These are phyloP conservation scores for Lasioglossum vierecki DNA, from an alignment of 2,888 invertebrate species.

Conservation along the genomic window DNA sequence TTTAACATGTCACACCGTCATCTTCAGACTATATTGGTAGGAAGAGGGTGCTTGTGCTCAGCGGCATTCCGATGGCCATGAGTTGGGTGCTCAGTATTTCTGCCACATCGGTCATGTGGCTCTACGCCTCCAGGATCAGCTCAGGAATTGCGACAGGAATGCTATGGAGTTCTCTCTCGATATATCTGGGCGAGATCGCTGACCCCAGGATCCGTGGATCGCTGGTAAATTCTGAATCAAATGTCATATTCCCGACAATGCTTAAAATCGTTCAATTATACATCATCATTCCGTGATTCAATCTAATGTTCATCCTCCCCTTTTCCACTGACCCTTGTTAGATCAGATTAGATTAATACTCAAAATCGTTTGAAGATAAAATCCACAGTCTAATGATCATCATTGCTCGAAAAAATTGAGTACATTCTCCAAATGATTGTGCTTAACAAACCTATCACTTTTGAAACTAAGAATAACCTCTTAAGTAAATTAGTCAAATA, in stretches of 20 bases:
- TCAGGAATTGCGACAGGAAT: slow-evolving; percentile 79
- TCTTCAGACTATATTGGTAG: slow-evolving; percentile 76
- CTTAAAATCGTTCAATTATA: not conserved
- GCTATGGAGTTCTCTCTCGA: slow-evolving; percentile 77
- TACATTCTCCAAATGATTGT: not conserved
- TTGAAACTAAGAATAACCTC: not conserved
- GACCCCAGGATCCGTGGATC: slow-evolving; percentile 81
- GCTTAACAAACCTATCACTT: not conserved
- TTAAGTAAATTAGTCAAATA: not conserved
- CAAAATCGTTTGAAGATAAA: not conserved
- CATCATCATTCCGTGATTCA: not conserved
- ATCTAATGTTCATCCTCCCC: not conserved
- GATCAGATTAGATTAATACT: too few species aligned
- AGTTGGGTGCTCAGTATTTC: slow-evolving; percentile 78
- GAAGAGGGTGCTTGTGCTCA: slow-evolving; percentile 75
- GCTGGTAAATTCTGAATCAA: slow-evolving; percentile 72
- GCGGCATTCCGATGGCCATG: slow-evolving; percentile 72
- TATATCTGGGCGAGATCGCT: slow-evolving; percentile 80
- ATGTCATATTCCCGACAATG: not conserved
- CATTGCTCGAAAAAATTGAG: not conserved
- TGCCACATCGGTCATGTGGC: slow-evolving; percentile 78
- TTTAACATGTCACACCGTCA: slow-evolving; percentile 65
- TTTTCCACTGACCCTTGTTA: too few species aligned
- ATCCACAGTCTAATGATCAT: not conserved
- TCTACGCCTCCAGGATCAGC: slow-evolving; percentile 76